Percentiles rank a stretch among this genome's conserved stretches.
Evolutionary conservation across 2,797 vertebrate genomes (phyloP).

Genomic region (Toxotes lorentzi): DNA sequence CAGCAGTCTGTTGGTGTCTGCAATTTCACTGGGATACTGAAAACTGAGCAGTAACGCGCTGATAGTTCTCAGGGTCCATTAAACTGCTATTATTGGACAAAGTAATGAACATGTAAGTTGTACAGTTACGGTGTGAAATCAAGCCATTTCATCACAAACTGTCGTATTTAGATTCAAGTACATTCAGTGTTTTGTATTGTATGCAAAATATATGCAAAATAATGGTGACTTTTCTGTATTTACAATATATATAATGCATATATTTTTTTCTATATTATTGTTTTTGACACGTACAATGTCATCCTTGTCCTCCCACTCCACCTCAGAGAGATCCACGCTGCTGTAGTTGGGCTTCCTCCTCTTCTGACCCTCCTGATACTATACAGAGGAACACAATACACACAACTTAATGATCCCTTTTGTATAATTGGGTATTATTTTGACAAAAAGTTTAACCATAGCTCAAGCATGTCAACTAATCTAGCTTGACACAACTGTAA

Average conservation of each 20-base stretch:
- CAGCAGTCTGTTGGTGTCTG: neutral
- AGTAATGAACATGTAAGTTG: constrained; percentile 10
- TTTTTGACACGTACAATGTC: constrained; percentile 88
- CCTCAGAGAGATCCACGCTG: constrained; percentile 97
- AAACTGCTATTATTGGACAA: constrained; percentile 11
- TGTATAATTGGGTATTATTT: constrained; percentile 22
- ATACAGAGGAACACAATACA: constrained; percentile 66
- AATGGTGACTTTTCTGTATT: too few relatives aligned
- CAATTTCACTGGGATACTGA: constrained; percentile 11
- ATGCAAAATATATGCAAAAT: neutral
- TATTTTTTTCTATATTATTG: neutral
- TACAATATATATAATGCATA: neutral
- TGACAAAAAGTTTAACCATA: constrained; percentile 25
- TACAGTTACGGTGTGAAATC: constrained; percentile 6
- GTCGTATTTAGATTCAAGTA: constrained; percentile 14
- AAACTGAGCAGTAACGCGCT: constrained; percentile 7
- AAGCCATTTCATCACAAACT: neutral
- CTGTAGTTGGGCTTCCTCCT: constrained; percentile 97
- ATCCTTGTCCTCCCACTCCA: constrained; percentile 98
- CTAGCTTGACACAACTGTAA: constrained; percentile 36
- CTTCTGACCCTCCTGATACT: constrained; percentile 97
- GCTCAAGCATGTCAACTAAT: constrained; percentile 33
- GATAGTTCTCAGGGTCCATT: neutral
- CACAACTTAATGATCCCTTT: constrained; percentile 41
- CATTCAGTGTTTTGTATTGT: constrained; percentile 1